phyloP scores from a whole-genome alignment of 2,797 vertebrate genomes.

The Cygnus olor region DNA sequence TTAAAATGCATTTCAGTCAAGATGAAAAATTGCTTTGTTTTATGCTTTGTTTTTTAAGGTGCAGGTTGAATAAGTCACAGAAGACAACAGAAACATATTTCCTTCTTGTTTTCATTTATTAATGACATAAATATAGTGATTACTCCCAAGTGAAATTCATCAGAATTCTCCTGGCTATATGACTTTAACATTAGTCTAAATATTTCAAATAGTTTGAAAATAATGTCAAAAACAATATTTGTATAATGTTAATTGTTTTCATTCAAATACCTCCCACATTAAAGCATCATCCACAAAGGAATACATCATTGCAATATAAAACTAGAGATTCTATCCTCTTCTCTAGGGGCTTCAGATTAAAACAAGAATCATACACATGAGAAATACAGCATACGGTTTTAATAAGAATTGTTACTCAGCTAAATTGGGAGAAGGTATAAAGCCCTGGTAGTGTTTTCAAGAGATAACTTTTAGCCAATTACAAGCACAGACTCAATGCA shows the following conservation, averaged over 20 bases:
- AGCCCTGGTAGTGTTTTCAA: neutral
- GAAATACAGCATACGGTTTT: neutral
- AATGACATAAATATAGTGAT: conserved; percentile 32
- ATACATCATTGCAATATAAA: rapidly evolving
- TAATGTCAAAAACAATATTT: neutral
- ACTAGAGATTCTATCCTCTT: neutral
- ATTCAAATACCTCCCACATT: neutral
- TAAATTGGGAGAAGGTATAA: neutral
- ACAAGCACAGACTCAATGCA: neutral
- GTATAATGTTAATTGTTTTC: neutral
- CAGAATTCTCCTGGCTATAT: neutral
- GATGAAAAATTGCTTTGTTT: conserved; percentile 32
- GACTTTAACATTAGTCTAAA: neutral
- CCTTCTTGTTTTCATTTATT: neutral
- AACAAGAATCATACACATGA: neutral
- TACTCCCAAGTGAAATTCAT: conserved; percentile 4
- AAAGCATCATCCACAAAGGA: neutral
- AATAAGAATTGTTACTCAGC: neutral
- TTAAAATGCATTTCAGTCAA: conserved; percentile 43
- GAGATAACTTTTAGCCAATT: neutral
- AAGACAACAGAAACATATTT: conserved; percentile 45
- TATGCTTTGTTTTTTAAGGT: conserved; percentile 15
- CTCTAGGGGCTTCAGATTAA: neutral
- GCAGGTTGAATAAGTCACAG: conserved; percentile 8
- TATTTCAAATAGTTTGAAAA: neutral